Evolutionary conservation across 1,140 invertebrate species (phyloP).

Genomic region (Nymphalis io): DNA sequence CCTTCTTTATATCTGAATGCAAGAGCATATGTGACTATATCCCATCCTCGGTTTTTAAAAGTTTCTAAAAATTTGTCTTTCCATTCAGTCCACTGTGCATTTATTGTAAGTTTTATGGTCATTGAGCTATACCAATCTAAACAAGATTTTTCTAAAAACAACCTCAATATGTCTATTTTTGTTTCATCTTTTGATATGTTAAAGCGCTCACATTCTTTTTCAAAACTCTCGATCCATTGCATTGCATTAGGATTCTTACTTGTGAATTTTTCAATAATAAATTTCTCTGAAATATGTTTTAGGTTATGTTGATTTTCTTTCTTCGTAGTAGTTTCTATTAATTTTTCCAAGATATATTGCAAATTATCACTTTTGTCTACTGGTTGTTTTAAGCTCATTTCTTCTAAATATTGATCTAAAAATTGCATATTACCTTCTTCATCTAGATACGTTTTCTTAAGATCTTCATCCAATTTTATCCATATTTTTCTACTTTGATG

Average conservation of each 20-base stretch:
- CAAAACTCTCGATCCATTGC: conserved; percentile 27
- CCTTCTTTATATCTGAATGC: conserved; percentile 25
- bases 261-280: conserved; percentile 31
- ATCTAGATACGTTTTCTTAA: conserved; percentile 38
- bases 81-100: conserved; percentile 15
- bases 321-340: conserved; percentile 35
- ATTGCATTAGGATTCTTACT: conserved; percentile 11
- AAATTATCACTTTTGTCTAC: conserved; percentile 29
- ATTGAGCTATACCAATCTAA: conserved; percentile 14
- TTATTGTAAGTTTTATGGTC: conserved; percentile 14
- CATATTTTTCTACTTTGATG: conserved; percentile 44
- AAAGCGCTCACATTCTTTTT: too few species aligned
- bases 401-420: conserved; percentile 41
- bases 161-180: conserved; percentile 1
- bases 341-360: conserved; percentile 37
- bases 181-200: conserved; percentile 2
- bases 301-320: conserved; percentile 35
- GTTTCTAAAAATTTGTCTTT: conserved; percentile 19
- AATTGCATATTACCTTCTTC: conserved; percentile 43
- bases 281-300: conserved; percentile 33
- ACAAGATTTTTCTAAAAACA: conserved; percentile 17
- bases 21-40: conserved; percentile 14
- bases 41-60: conserved; percentile 25
- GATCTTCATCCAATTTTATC: conserved; percentile 39
- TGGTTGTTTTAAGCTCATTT: conserved; percentile 30